Evolutionary conservation across 2,113 vertebrate genomes (phyloP), one percentile per base, ranked within the genome.

Genomic region (Malurus cyaneus): DNA sequence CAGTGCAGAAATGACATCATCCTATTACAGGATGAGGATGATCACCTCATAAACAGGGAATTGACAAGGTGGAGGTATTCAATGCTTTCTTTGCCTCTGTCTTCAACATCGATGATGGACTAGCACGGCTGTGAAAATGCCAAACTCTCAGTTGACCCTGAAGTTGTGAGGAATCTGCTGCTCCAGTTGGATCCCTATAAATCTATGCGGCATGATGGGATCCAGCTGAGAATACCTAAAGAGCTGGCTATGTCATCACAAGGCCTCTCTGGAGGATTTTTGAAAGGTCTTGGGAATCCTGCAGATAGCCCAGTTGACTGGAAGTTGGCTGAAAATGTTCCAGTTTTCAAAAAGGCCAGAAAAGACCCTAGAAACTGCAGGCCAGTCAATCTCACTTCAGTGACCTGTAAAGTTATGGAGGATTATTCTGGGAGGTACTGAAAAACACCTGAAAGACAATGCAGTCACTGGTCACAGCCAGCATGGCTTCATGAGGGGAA

Each of bases 401-500:
- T 54, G 39, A 26, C 25, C 2, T 3, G 6, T 28, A 36, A 60
- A 69, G 21, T 6, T 28, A 8, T 36, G 39, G 46, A 50, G 49
- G 32, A 18, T 46, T 69, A 52, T 66, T 69, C 46, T 52, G 72
- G 62, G 18, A 44, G 9, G 31, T 42, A 8, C 1, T 36, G 62
- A 24, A 26, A 31, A 86, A 50, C 0, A 1, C 14, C 36, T 52
- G 53, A 36, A 60, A 77, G 32, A 77, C 26, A 53, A 39, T 2
- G 6, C 18, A 46, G 62, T 28, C 36, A 36, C 2, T 17, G 36
- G 52, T 86, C 32, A 67, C 46, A 67, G 62, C 17, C 62, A 69
- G 32, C 32, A 32, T 1, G 0, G 3, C 18, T 77, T 67, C 46
- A 39, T 2, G 26, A 52, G 14, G 32, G 11, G 4, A 86, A 77